Base-by-base conservation (phyloP, 2,797 vertebrate species). In the Melanotaenia trifasciata region DNA sequence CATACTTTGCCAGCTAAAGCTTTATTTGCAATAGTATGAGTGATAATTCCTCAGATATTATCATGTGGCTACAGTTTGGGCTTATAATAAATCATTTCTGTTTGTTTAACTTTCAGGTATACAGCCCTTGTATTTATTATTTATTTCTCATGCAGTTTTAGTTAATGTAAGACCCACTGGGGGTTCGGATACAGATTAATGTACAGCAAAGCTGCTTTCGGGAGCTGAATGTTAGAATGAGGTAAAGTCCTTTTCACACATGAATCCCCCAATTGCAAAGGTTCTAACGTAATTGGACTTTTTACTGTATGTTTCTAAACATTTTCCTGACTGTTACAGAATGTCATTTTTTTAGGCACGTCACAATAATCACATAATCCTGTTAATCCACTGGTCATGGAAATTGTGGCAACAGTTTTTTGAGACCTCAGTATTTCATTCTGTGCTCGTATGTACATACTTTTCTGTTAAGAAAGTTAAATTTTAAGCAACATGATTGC, bases 1-100 rank as follows among this genome's bases (percentile, higher is more conserved):
- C 26, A 11, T 71, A 67, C 67, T 78, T 79, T 73, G 66, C 78
- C 79, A 81, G 68, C 80, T 70, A 64, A 78, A 68, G 74, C 79
- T 75, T 67, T 74, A 67, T 87, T 70, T 67, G 36, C 76, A 64
- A 78, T 72, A 72, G 53, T 54, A 73, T 80, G 57, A 84, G 28
- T 65, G 13, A 80, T 59, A 67, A 51, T 47, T 76, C 38, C 12
- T 61, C 22, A 24, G 6, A 30, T 57, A n/a, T 75, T 35, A 51
- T 14, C 61, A 61, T 24, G 9, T 73, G 20, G 45, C 7, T n/a
- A 8, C 20, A 9, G 18, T 26, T 60, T 35, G 77, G 7, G 66
- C 80, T 87, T 36, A 57, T 63, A 70, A 68, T 67, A 5, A 4
- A 22, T n/a, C 3, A 8, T 30, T 40, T 45, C 12, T 32, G 12